Percentiles rank a stretch among this genome's conserved stretches.
phyloP scores from a whole-genome alignment of 2,113 vertebrate species.

The Halcyon malimbica region DNA sequence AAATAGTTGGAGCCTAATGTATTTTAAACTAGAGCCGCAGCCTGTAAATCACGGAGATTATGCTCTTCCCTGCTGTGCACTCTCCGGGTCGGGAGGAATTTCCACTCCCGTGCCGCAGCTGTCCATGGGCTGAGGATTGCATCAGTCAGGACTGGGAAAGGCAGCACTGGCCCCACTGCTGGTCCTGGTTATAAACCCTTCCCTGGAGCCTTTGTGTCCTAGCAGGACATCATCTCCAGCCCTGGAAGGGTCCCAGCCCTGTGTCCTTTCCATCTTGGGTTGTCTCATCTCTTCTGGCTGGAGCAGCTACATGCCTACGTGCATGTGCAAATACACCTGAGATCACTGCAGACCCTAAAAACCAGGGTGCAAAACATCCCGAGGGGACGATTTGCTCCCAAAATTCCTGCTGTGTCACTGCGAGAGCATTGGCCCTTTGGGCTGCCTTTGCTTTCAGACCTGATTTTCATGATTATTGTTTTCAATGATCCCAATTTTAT shows the following conservation, averaged over 20 bases:
- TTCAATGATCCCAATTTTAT: neutral
- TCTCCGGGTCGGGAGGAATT: constrained; percentile 50
- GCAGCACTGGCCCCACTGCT: neutral
- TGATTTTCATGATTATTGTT: neutral
- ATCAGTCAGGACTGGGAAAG: neutral
- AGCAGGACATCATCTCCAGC: neutral
- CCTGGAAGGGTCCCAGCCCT: neutral
- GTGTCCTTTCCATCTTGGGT: neutral
- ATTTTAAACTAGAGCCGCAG: constrained; percentile 64
- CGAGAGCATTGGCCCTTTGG: neutral
- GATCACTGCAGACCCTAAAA: neutral
- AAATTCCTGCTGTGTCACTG: neutral
- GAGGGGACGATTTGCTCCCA: rapidly evolving
- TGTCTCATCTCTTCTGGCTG: neutral
- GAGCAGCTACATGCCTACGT: neutral
- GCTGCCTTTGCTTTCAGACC: neutral
- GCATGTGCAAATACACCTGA: neutral
- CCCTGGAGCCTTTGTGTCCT: neutral
- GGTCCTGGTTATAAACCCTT: neutral
- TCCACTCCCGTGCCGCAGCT: constrained; percentile 35
- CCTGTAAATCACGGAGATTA: constrained; percentile 64
- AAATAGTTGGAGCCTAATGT: constrained; percentile 69
- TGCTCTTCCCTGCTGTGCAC: constrained; percentile 43
- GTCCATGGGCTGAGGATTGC: neutral
- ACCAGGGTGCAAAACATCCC: neutral